Conservation (phyloP, 2,113 vertebrate species). For the Proteles cristata region DNA sequence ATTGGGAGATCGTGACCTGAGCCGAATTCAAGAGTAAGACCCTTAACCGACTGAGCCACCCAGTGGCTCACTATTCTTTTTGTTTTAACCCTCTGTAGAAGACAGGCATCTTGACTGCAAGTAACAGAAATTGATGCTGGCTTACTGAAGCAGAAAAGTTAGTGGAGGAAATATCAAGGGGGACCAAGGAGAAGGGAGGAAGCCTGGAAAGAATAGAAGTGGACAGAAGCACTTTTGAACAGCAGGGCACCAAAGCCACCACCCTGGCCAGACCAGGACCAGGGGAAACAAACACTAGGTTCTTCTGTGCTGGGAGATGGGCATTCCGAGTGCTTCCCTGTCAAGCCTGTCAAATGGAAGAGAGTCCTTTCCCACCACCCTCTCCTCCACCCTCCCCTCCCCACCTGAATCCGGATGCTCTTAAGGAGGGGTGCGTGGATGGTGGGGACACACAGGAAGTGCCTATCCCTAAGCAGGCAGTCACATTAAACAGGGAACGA, state of each 20-base stretch:
- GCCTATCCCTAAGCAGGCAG: conserved; percentile 43
- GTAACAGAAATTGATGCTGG: not conserved
- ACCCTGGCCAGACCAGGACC: not conserved
- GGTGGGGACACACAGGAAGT: not conserved
- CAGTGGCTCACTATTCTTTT: not conserved
- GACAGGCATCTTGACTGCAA: not conserved
- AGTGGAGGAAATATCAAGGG: not conserved
- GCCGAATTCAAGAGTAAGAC: too few relatives aligned
- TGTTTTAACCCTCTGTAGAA: not conserved
- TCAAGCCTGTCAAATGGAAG: not conserved
- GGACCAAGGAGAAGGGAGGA: not conserved
- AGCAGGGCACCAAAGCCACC: not conserved
- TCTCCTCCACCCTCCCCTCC: rapidly evolving
- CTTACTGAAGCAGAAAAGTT: not conserved
- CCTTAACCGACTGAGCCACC: too few relatives aligned
- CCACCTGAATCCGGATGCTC: not conserved
- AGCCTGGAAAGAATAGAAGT: not conserved
- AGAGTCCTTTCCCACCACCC: too few relatives aligned
- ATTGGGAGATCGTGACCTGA: too few relatives aligned
- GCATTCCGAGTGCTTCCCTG: not conserved
- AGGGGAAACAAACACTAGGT: not conserved
- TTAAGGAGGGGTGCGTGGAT: not conserved
- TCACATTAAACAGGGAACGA: not conserved
- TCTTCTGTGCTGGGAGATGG: not conserved
- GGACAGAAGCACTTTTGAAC: not conserved